Evolutionary conservation across 2,888 invertebrate species (phyloP), one percentile per base, ranked within the genome.

Genomic region (Andrena chrysosceles): DNA sequence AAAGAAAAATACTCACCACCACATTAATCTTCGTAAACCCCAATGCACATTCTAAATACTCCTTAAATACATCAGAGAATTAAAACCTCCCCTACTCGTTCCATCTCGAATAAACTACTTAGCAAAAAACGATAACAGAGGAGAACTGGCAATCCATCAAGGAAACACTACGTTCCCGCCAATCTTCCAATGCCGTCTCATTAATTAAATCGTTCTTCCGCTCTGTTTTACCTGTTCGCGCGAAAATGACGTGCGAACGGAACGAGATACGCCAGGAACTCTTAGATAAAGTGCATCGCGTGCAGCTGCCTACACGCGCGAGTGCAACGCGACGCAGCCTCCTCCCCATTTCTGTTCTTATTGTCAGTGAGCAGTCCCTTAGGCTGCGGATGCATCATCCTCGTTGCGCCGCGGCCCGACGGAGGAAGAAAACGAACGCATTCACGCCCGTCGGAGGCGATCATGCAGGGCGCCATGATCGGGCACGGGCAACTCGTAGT

Each of bases 201-300:
- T 52, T 78, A 68, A 81, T 73, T 78, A 69, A 81, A 76, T 72
- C 68, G 26, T 76, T 6, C 23, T 10, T 8, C n/a, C 16, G 23
- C 31, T 56, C 54, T 52, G 49, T 78, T 81, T 81, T 52, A 71
- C 72, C 16, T 63, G 72, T 54, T 48, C 76, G 66, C 71, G 72
- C 7, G 71, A 81, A 68, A 60, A 71, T 56, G 68, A 76, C 67
- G 71, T 6, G 67, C 63, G 82, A 75, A 81, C 62, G 74, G 54
- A 35, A 56, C 63, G 23, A 56, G 71, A 63, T 56, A 81, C 78
- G 62, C 52, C 31, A n/a, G 26, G 63, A 26, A 63, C 26, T 62
- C 63, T 76, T 31, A 62, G 69, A 78, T 76, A 62, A 83, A 76
- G 64, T 60, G 64, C 64, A 81, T 85, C 63, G 77, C 84, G 77